Evolutionary conservation across 2,888 invertebrate genomes (phyloP).

Genomic region (Epistrophe eligans): DNA sequence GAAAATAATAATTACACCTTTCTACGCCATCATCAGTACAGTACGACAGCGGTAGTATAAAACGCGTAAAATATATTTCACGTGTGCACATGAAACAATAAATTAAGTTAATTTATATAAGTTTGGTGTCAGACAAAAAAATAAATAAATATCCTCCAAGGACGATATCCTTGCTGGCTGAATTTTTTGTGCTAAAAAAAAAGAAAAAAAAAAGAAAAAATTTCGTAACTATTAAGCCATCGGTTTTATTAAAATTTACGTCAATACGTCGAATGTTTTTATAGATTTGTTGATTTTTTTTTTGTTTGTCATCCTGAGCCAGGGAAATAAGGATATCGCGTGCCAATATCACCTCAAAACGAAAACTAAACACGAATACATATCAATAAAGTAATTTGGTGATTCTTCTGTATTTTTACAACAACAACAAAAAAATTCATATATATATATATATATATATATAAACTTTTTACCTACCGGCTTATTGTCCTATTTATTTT

Average conservation of each 20-base stretch:
- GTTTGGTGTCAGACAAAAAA: constrained; percentile 8
- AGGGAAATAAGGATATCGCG: constrained; percentile 53
- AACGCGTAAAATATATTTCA: constrained; percentile 37
- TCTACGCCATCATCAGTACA: constrained; percentile 2
- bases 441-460: neutral
- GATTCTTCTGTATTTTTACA: neutral
- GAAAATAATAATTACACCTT: constrained; percentile 44
- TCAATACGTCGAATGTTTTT: constrained; percentile 64
- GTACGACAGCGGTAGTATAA: neutral
- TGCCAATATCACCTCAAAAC: constrained; percentile 58
- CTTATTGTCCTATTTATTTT: constrained; percentile 31
- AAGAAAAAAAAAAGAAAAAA: constrained; percentile 6
- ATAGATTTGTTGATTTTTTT: constrained; percentile 44
- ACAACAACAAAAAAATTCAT: neutral
- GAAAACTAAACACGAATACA: constrained; percentile 55
- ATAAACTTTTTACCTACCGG: constrained; percentile 15
- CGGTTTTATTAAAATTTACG: constrained; percentile 74
- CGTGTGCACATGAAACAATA: constrained; percentile 57
- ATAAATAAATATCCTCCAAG: constrained; percentile 23
- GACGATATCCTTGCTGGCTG: constrained; percentile 43
- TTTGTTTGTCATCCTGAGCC: constrained; percentile 8
- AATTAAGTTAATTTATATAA: constrained; percentile 58
- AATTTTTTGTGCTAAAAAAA: constrained; percentile 11
- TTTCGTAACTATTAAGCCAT: constrained; percentile 69
- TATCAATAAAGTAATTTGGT: constrained; percentile 59